phyloP scores from a whole-genome alignment of 2,888 invertebrate species.

The Drosophila limbata region DNA sequence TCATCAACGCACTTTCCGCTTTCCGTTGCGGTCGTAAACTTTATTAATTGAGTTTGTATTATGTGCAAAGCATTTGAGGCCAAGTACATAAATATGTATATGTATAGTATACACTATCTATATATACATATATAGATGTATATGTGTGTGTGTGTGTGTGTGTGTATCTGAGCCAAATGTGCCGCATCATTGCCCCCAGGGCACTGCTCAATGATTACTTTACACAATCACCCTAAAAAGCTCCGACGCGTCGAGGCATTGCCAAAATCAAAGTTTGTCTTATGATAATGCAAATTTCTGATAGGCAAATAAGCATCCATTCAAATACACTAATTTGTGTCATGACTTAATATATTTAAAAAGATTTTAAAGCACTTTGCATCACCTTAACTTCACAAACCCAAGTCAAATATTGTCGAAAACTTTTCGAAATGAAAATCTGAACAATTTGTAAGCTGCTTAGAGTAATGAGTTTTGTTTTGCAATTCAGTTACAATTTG shows the following conservation, averaged over 20 bases:
- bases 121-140: neutral
- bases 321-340: slow-evolving; percentile 28
- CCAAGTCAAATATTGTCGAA: slow-evolving; percentile 1
- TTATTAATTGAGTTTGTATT: slow-evolving; percentile 75
- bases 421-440: slow-evolving; percentile 7
- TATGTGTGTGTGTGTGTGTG: slow-evolving; percentile 6
- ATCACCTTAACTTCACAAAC: slow-evolving; percentile 10
- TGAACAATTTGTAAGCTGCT: slow-evolving; percentile 14
- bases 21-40: slow-evolving; percentile 67
- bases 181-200: slow-evolving; percentile 51
- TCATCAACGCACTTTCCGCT: slow-evolving; percentile 74
- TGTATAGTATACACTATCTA: neutral
- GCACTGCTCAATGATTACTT: slow-evolving; percentile 52
- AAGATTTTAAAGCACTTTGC: slow-evolving; percentile 14
- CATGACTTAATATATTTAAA: slow-evolving; percentile 18
- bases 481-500: slow-evolving; percentile 9
- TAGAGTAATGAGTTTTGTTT: slow-evolving; percentile 30
- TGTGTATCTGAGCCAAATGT: slow-evolving; percentile 32
- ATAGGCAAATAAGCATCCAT: slow-evolving; percentile 27
- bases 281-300: slow-evolving; percentile 56
- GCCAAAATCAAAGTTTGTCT: slow-evolving; percentile 45
- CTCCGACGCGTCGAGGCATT: neutral
- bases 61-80: slow-evolving; percentile 35
- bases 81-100: neutral
- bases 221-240: slow-evolving; percentile 18